phyloP scores from a whole-genome alignment of 1,140 invertebrate genomes.

The Hycleus cichorii region DNA sequence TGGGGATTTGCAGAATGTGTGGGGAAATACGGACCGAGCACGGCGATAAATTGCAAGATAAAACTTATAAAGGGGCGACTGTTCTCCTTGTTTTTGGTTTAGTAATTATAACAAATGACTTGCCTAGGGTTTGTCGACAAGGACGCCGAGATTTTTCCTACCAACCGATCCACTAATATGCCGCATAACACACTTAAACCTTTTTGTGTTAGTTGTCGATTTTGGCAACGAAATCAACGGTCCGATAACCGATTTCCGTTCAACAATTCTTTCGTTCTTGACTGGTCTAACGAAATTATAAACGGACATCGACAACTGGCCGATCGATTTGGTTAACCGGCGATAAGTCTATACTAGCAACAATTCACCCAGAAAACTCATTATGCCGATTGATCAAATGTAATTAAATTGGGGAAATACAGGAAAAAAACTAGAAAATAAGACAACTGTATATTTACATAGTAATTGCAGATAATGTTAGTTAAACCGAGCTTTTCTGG shows the following conservation, averaged over 20 bases:
- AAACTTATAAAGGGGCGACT: conserved; percentile 26
- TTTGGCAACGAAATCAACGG: conserved; percentile 7
- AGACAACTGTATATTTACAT: no score
- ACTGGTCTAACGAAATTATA: conserved; percentile 9
- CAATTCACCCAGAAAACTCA: background rate
- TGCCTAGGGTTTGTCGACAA: conserved; percentile 17
- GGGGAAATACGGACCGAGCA: conserved; percentile 24
- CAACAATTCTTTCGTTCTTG: conserved; percentile 13
- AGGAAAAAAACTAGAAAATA: background rate
- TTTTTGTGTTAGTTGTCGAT: background rate
- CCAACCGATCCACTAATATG: no score
- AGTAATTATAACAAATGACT: conserved; percentile 32
- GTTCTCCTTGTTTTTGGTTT: conserved; percentile 29
- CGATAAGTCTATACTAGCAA: no score
- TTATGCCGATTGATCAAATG: background rate
- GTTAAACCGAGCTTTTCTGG: background rate
- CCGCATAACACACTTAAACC: no score
- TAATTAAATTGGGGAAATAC: background rate
- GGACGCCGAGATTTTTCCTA: background rate
- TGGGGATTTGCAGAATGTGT: conserved; percentile 24
- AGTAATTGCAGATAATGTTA: background rate
- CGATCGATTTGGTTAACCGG: background rate
- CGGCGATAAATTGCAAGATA: conserved; percentile 30
- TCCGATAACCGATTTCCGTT: conserved; percentile 14
- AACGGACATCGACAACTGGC: conserved; percentile 2